phyloP scores from a whole-genome alignment of 1,140 invertebrate species.

The Drosophila pseudoobscura region DNA sequence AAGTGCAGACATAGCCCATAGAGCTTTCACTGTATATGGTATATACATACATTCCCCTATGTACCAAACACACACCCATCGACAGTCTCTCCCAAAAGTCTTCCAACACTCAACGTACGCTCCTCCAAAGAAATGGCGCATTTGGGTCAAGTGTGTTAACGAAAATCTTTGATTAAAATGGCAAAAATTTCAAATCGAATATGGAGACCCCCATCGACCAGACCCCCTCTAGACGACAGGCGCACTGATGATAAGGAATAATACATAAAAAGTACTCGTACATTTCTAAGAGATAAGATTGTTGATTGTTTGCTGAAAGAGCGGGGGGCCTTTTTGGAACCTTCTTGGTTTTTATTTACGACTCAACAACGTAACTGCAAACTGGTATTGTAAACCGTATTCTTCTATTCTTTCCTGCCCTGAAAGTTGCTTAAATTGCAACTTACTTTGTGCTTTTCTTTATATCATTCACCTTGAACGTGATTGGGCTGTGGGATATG shows the following conservation, averaged over 20 bases:
- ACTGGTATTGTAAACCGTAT: slow-evolving; percentile 20
- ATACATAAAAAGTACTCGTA: slow-evolving; percentile 6
- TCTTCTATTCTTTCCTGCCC: neutral
- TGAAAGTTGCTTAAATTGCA: slow-evolving; percentile 1
- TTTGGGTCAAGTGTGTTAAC: slow-evolving; percentile 68
- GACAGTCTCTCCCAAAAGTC: slow-evolving; percentile 18
- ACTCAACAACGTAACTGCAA: slow-evolving; percentile 10
- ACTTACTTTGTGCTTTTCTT: slow-evolving; percentile 34
- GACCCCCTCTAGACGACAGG: slow-evolving; percentile 38
- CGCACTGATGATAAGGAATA: slow-evolving; percentile 36
- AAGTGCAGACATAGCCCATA: neutral
- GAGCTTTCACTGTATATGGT: neutral
- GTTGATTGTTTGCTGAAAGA: slow-evolving; percentile 25
- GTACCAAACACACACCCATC: neutral
- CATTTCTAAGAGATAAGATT: slow-evolving; percentile 9
- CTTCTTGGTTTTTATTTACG: too few species aligned
- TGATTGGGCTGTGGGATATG: slow-evolving; percentile 66
- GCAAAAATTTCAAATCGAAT: slow-evolving; percentile 26
- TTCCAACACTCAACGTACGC: neutral
- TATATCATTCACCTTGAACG: slow-evolving; percentile 76
- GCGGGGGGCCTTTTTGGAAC: neutral
- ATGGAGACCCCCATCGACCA: slow-evolving; percentile 3
- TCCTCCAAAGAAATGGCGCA: slow-evolving; percentile 54
- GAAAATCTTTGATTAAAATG: slow-evolving; percentile 57
- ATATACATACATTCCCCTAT: neutral